Evolutionary conservation across 1,140 invertebrate genomes (phyloP), one percentile per base, ranked within the genome.

Genomic region (Drosophila mojavensis): DNA sequence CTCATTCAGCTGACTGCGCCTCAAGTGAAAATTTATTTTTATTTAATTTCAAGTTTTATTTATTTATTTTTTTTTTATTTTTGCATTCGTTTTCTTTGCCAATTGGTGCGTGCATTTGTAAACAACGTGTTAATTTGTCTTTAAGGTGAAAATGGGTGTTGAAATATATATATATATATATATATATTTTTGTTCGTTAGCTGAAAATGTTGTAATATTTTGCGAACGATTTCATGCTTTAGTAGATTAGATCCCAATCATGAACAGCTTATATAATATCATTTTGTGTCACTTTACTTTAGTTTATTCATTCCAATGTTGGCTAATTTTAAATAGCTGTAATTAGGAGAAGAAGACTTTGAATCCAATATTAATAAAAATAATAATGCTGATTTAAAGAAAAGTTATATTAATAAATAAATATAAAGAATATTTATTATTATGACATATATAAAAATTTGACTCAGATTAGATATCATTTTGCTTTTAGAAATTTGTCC

Each of bases 11-110:
- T 62, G 61, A 59, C 54, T 86, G 79, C 51, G 20, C 73, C 36
- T 56, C 55, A 77, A 86, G 79, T 74, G 79, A 86, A 86, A 86
- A 77, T 86, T 88, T 50, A 71, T 88, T 82, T 86, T 53, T 36
- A 28, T 70, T 70, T 51, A 30, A 63, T 69, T 67, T 48, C 11
- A n/a, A n/a, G n/a, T n/a, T n/a, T n/a, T n/a, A n/a, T 63, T 45
- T 67, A 17, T 17, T 17, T 17, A 0, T 17, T 17, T 17, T 17
- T 17, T 17, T 17, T 11, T 62, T 17, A 17, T 30, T 20, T 59
- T 45, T 13, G 11, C 64, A 73, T 76, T 79, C 54, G 75, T 20
- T 72, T 79, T 88, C 47, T 70, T 82, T 82, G 76, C 75, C 83
- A 86, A 82, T 70, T 79, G 75, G 78, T 86, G 82, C 82, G 75